Conservation (phyloP, 2,797 vertebrate species). For the Anolis apletophallus region DNA sequence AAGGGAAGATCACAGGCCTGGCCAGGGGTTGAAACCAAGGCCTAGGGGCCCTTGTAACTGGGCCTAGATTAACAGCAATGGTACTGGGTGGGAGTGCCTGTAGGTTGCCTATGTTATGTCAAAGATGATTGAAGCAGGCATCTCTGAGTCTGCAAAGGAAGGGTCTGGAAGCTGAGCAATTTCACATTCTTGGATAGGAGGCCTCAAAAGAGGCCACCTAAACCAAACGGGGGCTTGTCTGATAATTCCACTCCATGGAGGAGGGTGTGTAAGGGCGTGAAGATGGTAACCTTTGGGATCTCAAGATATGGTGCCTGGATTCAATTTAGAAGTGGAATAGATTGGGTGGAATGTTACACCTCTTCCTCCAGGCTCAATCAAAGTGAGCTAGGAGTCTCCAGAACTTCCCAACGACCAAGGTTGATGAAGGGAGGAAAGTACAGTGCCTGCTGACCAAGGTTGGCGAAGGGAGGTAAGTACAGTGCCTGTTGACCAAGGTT, state of each 20-base stretch:
- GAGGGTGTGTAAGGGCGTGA: not conserved
- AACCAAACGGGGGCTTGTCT: not conserved
- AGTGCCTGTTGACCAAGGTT: not conserved
- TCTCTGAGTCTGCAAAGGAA: slow-evolving; percentile 34
- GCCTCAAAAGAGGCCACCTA: not conserved
- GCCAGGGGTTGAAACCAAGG: slow-evolving; percentile 55
- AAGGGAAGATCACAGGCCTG: slow-evolving; percentile 29
- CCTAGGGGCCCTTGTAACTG: slow-evolving; percentile 33
- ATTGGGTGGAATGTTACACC: not conserved
- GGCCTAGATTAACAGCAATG: slow-evolving; percentile 59
- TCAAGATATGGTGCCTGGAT: not conserved
- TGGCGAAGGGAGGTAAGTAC: not conserved
- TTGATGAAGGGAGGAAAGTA: not conserved
- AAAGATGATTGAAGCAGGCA: slow-evolving; percentile 40
- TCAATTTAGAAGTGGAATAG: not conserved
- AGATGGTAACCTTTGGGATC: not conserved
- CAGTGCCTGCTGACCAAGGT: not conserved
- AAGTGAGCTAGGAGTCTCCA: not conserved
- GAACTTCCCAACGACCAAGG: not conserved
- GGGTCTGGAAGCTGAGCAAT: not conserved
- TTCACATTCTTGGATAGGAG: slow-evolving; percentile 40
- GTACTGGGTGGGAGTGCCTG: slow-evolving; percentile 11
- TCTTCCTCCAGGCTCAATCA: not conserved
- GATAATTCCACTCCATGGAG: not conserved
- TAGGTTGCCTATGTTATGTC: slow-evolving; percentile 52